Percentiles rank a stretch among this genome's conserved stretches.
Evolutionary conservation across 2,113 vertebrate species (phyloP).

Genomic region (Myotis lucifugus): DNA sequence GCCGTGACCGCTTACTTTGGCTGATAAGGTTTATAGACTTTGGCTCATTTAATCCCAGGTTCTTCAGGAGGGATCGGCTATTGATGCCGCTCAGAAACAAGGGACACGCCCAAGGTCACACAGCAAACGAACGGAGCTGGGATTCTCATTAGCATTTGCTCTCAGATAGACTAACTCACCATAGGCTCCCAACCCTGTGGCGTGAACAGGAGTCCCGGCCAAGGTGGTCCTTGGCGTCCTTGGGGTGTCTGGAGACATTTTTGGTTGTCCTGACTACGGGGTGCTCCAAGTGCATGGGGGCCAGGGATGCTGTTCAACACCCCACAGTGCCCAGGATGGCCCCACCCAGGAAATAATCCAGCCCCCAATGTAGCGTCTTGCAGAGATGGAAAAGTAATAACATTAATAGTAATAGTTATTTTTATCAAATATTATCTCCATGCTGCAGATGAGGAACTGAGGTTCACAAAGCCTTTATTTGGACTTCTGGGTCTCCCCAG

Average conservation of each 20-base stretch:
- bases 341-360: background rate
- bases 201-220: background rate
- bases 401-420: background rate
- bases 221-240: background rate
- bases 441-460: background rate
- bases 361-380: background rate
- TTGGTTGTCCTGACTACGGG: background rate
- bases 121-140: background rate
- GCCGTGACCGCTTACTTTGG: background rate
- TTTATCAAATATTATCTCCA: background rate
- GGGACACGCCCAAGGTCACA: background rate
- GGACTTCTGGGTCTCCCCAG: background rate
- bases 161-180: background rate
- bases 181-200: fast-evolving
- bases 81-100: background rate
- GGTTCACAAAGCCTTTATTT: background rate
- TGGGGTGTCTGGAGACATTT: background rate
- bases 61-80: background rate
- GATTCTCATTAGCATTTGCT: background rate
- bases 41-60: fast-evolving
- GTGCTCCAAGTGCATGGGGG: background rate
- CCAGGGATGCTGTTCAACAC: background rate
- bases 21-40: background rate
- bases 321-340: too few relatives aligned
- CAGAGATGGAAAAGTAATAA: background rate